Base-by-base conservation (phyloP, 2,888 invertebrate genomes). In the Eilema depressum region DNA sequence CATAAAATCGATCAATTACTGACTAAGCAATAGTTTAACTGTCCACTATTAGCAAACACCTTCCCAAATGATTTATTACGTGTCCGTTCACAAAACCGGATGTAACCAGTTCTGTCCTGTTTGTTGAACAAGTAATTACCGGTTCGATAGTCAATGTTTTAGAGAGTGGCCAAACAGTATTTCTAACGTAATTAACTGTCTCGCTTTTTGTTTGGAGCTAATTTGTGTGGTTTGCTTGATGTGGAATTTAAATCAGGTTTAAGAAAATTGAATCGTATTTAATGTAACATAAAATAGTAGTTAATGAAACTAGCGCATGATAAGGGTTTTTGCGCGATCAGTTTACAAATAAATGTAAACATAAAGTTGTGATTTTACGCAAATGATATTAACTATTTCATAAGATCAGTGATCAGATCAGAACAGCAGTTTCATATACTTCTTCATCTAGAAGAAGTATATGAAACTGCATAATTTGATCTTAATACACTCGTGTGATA, bases 71-170 rank as follows among this genome's bases (percentile, higher is more conserved):
- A 56, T 73, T 70, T 71, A 82, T 83, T 83, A 77, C 41, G 47
- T 47, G 26, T 69, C 57, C 78, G 75, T 73, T 83, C 82, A 81
- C 79, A 73, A 76, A 82, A 75, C 77, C 71, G 77, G 78, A 80
- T 79, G 81, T 74, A 83, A 79, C 84, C 68, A 69, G 81, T 81
- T 82, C 69, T 78, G 80, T 81, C 79, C 77, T 78, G 79, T 86
- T 86, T 85, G 80, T 73, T 68, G 75, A 80, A 79, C 78, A 80
- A 77, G 83, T 87, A 88, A 88, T 87, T 88, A 85, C 86, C 74
- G 71, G 84, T 81, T 82, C 77, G 77, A 80, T 81, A 78, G 79
- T 75, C 70, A 76, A 81, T 75, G 73, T 75, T 76, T 79, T 77
- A 75, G 69, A 69, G 70, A 71, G 72, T 47, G 73, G 75, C 75